A percentile compares a stretch with the other conserved stretches of the same genome.
Evolutionary conservation across 2,888 invertebrate species (phyloP).

Genomic region (Melinopterus prodromus): DNA sequence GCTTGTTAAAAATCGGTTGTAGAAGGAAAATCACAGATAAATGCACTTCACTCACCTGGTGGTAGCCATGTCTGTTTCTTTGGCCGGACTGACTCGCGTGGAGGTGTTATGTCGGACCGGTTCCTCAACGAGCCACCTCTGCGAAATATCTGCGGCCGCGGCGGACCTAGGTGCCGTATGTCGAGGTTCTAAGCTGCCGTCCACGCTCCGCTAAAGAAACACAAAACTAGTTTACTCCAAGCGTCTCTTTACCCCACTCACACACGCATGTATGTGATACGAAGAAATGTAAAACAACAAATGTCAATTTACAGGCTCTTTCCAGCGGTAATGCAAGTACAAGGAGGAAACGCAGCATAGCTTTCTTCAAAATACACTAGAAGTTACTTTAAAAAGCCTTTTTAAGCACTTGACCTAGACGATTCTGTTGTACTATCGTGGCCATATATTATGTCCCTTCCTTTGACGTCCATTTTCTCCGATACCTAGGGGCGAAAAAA

Average conservation of each 20-base stretch:
- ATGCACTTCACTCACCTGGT: conserved; percentile 46
- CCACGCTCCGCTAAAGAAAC: conserved; percentile 57
- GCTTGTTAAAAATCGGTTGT: not conserved
- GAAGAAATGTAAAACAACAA: not conserved
- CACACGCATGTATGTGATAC: too few species aligned
- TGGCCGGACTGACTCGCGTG: conserved; percentile 60
- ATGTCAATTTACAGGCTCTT: not conserved
- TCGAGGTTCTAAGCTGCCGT: conserved; percentile 56
- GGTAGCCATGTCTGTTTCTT: conserved; percentile 57
- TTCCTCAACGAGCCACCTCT: conserved; percentile 55
- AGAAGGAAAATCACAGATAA: not conserved
- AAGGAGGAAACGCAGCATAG: not conserved
- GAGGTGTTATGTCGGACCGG: conserved; percentile 53
- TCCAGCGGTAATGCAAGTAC: not conserved
- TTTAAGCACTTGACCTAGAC: not conserved
- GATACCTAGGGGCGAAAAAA: too few species aligned
- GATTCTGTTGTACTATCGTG: too few species aligned
- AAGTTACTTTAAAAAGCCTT: not conserved
- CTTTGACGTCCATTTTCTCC: too few species aligned
- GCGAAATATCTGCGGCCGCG: conserved; percentile 50
- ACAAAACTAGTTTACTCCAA: conserved; percentile 23
- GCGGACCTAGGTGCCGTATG: conserved; percentile 46
- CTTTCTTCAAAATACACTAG: not conserved
- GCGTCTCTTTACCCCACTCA: not conserved
- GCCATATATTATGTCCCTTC: too few species aligned